Evolutionary conservation across 2,888 invertebrate genomes (phyloP).

Genomic region (Ophonus ardosiacus): DNA sequence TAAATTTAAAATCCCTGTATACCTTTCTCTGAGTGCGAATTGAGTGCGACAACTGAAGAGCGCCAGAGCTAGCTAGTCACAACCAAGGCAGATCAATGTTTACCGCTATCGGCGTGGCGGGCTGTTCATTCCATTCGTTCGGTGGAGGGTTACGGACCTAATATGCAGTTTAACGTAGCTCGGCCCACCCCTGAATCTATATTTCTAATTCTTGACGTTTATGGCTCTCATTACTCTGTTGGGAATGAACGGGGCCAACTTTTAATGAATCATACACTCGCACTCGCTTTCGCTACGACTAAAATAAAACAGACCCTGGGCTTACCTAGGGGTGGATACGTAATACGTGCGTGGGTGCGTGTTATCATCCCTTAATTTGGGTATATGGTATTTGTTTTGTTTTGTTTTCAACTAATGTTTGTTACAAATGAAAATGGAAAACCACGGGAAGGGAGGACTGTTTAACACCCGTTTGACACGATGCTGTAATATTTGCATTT

Average conservation of each 20-base stretch:
- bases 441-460: background rate
- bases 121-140: background rate
- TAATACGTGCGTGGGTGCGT: background rate
- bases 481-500: too few species aligned
- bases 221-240: slow-evolving; percentile 70
- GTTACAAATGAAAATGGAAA: background rate
- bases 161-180: slow-evolving; percentile 50
- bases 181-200: slow-evolving; percentile 65
- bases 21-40: background rate
- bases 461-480: background rate
- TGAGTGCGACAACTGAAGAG: slow-evolving; percentile 1
- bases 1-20: background rate
- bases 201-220: slow-evolving; percentile 72
- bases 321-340: background rate
- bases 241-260: slow-evolving; percentile 30
- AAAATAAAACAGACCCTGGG: too few species aligned
- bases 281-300: background rate
- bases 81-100: slow-evolving; percentile 47
- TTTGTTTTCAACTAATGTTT: background rate
- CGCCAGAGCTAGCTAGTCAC: background rate
- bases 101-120: slow-evolving; percentile 39
- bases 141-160: slow-evolving; percentile 23
- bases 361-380: background rate
- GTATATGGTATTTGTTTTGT: background rate
- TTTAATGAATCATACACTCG: slow-evolving; percentile 40